Evolutionary conservation across 53 echinoderm and acorn worm species (phyloP).

Genomic region (Arbacia lixula): DNA sequence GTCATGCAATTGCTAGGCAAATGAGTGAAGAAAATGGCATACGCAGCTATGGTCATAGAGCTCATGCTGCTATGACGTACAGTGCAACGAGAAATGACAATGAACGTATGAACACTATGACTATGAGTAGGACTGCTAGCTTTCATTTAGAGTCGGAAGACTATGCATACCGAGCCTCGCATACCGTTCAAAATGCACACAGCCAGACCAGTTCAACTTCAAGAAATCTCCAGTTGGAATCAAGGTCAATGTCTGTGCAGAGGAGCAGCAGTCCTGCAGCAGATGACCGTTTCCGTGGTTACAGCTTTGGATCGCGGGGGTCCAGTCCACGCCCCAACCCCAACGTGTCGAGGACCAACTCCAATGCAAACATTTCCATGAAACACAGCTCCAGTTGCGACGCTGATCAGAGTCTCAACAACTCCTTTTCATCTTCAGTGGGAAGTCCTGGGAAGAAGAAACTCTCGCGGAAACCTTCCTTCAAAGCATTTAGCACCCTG

Average conservation of each 20-base stretch:
- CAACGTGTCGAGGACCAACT: neutral
- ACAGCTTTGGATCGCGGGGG: constrained; percentile 14
- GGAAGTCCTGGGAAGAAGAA: constrained; percentile 72
- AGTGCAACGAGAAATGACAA: constrained; percentile 2
- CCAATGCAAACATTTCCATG: neutral
- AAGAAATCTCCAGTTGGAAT: constrained; percentile 10
- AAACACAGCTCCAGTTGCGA: neutral
- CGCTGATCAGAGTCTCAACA: constrained; percentile 19
- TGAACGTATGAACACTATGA: neutral
- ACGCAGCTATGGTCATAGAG: neutral
- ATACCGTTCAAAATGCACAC: neutral
- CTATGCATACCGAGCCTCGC: constrained; percentile 26
- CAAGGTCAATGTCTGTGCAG: constrained; percentile 13
- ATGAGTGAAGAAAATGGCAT: constrained; percentile 9
- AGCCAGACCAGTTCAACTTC: neutral
- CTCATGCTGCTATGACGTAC: no score
- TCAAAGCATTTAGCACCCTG: constrained; percentile 82
- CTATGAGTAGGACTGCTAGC: constrained; percentile 35
- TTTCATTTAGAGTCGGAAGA: constrained; percentile 29
- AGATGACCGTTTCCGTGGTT: constrained; percentile 36
- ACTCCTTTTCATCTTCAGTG: constrained; percentile 36
- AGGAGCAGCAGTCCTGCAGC: neutral
- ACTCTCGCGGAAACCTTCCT: constrained; percentile 77
- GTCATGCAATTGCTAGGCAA: neutral
- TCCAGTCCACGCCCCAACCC: constrained; percentile 25